Percentiles rank a stretch among this genome's conserved stretches.
Conservation (phyloP, 2,888 invertebrate species). For the Rosalia funebris region DNA sequence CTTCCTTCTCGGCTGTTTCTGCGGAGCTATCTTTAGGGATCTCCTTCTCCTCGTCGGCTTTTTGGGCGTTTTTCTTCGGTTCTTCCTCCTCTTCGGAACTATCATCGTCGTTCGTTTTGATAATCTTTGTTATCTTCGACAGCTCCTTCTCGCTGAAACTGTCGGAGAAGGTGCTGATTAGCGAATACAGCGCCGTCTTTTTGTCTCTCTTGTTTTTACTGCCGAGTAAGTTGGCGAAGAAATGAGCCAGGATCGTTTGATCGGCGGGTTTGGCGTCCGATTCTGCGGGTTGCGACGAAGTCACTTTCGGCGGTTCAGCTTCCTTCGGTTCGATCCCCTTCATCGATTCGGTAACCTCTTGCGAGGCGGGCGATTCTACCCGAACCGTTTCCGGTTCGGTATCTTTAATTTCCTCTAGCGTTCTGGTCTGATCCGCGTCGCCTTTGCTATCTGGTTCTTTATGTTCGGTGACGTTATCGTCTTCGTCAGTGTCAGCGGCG, state of each 20-base stretch:
- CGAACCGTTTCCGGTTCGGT: conserved; percentile 5
- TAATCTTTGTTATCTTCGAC: conserved; percentile 69
- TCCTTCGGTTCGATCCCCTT: background rate
- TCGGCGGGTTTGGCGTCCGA: conserved; percentile 42
- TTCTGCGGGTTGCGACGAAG: conserved; percentile 16
- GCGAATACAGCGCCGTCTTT: conserved; percentile 49
- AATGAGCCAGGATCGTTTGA: conserved; percentile 51
- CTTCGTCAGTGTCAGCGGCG: conserved; percentile 29
- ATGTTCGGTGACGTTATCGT: conserved; percentile 22
- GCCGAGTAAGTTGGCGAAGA: conserved; percentile 52
- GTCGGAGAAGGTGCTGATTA: conserved; percentile 53
- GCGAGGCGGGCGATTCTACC: background rate
- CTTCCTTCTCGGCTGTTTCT: conserved; percentile 28
- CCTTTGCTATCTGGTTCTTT: conserved; percentile 1
- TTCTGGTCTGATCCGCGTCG: background rate
- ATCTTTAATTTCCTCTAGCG: background rate
- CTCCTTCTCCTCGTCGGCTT: conserved; percentile 12
- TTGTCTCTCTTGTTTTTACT: conserved; percentile 52
- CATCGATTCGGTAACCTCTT: conserved; percentile 1
- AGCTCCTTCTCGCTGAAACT: conserved; percentile 58
- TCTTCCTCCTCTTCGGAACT: conserved; percentile 65
- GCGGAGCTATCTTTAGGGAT: conserved; percentile 7
- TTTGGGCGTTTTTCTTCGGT: conserved; percentile 23
- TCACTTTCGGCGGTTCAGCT: background rate
- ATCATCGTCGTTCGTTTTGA: conserved; percentile 68